phyloP scores from a whole-genome alignment of 2,888 invertebrate species.

The Crossocerus cetratus region DNA sequence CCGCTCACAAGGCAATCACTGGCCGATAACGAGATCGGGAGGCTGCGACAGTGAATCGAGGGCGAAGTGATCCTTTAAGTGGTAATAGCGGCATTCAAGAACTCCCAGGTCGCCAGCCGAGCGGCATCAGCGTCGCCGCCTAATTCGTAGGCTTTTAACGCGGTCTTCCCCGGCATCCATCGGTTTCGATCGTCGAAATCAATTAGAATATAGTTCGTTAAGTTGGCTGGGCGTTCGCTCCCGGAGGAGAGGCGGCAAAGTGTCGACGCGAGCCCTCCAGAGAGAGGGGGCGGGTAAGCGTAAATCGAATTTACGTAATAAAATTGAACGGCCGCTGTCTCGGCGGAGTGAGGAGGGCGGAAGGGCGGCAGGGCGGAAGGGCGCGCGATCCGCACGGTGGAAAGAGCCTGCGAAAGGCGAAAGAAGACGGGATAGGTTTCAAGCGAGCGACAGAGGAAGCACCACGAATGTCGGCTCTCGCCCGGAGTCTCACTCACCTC shows the following conservation, averaged over 20 bases:
- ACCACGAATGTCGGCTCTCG: slow-evolving; percentile 38
- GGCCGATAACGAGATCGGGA: too few species aligned
- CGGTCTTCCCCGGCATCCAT: slow-evolving; percentile 22
- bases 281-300: neutral
- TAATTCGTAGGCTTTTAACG: slow-evolving; percentile 27
- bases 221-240: slow-evolving; percentile 25
- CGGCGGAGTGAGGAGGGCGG: slow-evolving; percentile 26
- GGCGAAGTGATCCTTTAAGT: too few species aligned
- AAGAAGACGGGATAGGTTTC: slow-evolving; percentile 26
- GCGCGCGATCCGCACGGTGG: neutral
- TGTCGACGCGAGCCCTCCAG: too few species aligned
- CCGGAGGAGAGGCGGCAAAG: slow-evolving; percentile 13
- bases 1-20: too few species aligned
- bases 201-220: slow-evolving; percentile 53
- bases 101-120: neutral
- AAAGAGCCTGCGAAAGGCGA: slow-evolving; percentile 1
- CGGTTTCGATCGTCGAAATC: slow-evolving; percentile 37
- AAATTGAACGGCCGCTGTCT: slow-evolving; percentile 49
- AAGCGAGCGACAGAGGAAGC: slow-evolving; percentile 43
- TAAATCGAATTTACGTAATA: slow-evolving; percentile 64
- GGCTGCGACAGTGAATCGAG: too few species aligned
- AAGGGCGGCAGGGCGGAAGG: slow-evolving; percentile 14
- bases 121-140: neutral
- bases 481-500: slow-evolving; percentile 29
- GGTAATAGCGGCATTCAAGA: too few species aligned